A percentile compares a stretch with the other conserved stretches of the same genome.
Conservation (phyloP, 2,888 invertebrate genomes). For the Trachelus troglodyta region DNA sequence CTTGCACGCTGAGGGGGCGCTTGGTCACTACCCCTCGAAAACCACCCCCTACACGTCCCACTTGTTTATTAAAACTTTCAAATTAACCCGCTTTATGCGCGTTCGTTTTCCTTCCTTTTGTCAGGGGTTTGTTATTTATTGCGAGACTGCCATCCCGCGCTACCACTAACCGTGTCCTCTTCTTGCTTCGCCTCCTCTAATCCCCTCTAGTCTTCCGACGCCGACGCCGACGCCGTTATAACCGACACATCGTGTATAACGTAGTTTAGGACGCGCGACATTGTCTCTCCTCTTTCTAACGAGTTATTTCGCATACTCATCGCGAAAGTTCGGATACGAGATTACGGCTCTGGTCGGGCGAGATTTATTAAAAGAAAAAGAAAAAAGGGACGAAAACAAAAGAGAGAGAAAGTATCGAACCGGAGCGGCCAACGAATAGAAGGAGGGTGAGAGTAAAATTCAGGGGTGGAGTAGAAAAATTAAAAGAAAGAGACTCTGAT, state of each 20-base stretch:
- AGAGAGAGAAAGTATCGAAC: no score
- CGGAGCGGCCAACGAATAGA: no score
- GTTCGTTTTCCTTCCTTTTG: constrained; percentile 33
- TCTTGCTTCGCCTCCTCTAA: not conserved
- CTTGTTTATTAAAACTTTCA: constrained; percentile 55
- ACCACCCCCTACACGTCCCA: not conserved
- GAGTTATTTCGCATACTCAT: constrained; percentile 38
- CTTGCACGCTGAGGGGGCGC: not conserved
- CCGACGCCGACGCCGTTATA: not conserved
- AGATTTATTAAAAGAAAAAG: not conserved
- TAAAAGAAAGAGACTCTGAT: no score
- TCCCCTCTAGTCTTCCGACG: constrained; percentile 3
- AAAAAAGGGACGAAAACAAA: constrained; percentile 11
- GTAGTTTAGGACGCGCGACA: constrained; percentile 22
- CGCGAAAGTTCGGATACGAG: constrained; percentile 33
- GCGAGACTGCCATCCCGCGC: constrained; percentile 10
- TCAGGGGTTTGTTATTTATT: constrained; percentile 30
- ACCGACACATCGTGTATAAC: constrained; percentile 12
- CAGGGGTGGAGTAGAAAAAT: no score
- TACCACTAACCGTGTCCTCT: constrained; percentile 12
- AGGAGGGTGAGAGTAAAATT: no score
- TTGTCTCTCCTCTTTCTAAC: constrained; percentile 26
- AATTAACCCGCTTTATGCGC: constrained; percentile 43
- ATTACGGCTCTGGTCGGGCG: constrained; percentile 28
- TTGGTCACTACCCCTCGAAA: not conserved